Evolutionary conservation across 2,797 vertebrate species (phyloP).

Genomic region (Pagetopsis macropterus): DNA sequence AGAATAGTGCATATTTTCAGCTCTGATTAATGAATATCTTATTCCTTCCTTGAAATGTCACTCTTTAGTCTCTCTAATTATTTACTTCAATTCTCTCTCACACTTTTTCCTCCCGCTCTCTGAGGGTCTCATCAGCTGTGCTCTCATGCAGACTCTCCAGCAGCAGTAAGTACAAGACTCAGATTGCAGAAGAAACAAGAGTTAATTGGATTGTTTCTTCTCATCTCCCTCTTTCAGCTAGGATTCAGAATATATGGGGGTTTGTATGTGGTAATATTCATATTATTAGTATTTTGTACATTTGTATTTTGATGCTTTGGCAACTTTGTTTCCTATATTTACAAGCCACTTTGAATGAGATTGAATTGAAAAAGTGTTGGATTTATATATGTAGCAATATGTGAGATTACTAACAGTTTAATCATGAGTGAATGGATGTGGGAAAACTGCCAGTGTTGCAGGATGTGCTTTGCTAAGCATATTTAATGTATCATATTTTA

Average conservation of each 20-base stretch:
- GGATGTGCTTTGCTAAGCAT: too few relatives aligned
- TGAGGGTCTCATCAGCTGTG: neutral
- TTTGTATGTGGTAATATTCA: neutral
- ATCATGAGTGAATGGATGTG: too few relatives aligned
- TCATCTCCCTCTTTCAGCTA: neutral
- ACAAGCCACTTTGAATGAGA: too few relatives aligned
- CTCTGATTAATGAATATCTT: conserved; percentile 31
- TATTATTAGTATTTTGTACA: too few relatives aligned
- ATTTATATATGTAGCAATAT: too few relatives aligned
- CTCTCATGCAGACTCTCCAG: neutral
- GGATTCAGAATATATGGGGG: neutral
- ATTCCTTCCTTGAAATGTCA: conserved; percentile 12
- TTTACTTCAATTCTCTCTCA: neutral
- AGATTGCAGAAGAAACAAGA: neutral
- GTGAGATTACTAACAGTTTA: too few relatives aligned
- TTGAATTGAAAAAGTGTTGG: too few relatives aligned
- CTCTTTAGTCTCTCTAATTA: conserved; percentile 28
- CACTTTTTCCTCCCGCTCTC: neutral
- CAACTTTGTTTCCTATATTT: too few relatives aligned
- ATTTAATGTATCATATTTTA: too few relatives aligned
- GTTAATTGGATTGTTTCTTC: conserved; percentile 20
- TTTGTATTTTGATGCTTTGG: too few relatives aligned
- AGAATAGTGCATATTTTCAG: conserved; percentile 6
- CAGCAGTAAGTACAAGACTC: neutral
- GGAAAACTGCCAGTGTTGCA: too few relatives aligned